A percentile compares a stretch with the other conserved stretches of the same genome.
Evolutionary conservation across 2,888 invertebrate species (phyloP).

Genomic region (Lithophane socia): DNA sequence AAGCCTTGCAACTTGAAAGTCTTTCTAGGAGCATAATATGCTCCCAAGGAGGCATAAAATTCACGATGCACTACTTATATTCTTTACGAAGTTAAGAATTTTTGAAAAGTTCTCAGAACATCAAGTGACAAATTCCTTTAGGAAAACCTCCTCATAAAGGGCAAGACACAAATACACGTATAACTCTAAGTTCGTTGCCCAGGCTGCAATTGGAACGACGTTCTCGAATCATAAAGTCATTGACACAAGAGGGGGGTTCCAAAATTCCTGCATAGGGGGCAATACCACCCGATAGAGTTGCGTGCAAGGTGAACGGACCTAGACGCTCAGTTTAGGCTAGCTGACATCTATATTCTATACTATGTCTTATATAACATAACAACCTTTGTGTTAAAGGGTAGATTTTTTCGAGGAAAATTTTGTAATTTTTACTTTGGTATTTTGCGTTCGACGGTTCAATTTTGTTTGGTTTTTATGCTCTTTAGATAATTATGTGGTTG

Average conservation of each 20-base stretch:
- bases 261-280: constrained; percentile 73
- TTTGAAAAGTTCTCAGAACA: not conserved
- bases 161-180: constrained; percentile 25
- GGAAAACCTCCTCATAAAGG: constrained; percentile 17
- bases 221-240: constrained; percentile 75
- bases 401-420: not conserved
- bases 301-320: constrained; percentile 71
- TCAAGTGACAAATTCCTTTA: not conserved
- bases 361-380: constrained; percentile 52
- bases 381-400: constrained; percentile 19
- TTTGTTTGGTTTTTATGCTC: not conserved
- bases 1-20: not conserved
- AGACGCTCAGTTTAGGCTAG: constrained; percentile 67
- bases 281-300: constrained; percentile 64
- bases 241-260: constrained; percentile 74
- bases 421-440: constrained; percentile 1
- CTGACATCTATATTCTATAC: constrained; percentile 62
- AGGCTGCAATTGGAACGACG: constrained; percentile 74
- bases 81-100: not conserved
- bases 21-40: not conserved
- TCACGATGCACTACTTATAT: not conserved
- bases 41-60: no score
- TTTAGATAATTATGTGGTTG: not conserved
- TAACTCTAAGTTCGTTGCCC: constrained; percentile 70
- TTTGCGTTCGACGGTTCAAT: not conserved